phyloP scores from a whole-genome alignment of 2,797 vertebrate species.

The Sebastes variabilis region DNA sequence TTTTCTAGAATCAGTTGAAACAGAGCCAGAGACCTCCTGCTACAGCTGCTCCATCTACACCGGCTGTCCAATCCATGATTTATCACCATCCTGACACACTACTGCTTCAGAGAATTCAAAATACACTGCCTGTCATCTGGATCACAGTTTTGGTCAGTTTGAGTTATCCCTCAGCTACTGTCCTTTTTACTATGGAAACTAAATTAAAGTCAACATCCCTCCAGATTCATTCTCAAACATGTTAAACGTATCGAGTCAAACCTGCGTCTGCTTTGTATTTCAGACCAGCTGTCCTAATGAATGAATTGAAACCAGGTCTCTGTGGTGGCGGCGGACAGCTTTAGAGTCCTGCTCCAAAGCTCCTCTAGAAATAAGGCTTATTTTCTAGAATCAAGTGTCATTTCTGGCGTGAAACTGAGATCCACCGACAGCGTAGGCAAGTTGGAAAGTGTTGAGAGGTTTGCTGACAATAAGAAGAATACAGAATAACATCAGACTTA shows the following conservation, averaged over 20 bases:
- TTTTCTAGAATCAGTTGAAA: not conserved
- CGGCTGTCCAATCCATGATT: not conserved
- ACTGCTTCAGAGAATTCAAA: constrained; percentile 13
- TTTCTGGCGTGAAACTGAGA: no score
- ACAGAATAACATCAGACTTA: no score
- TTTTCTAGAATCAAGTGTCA: no score
- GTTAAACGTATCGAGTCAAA: not conserved
- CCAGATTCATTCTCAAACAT: not conserved
- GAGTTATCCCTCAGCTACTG: not conserved
- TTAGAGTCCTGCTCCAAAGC: no score
- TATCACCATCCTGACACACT: not conserved
- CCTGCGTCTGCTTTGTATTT: no score
- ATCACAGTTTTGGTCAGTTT: constrained; percentile 11
- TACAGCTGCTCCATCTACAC: not conserved
- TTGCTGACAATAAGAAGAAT: no score
- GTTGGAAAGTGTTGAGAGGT: no score
- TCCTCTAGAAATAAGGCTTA: no score
- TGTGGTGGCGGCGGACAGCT: no score
- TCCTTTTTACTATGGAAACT: not conserved
- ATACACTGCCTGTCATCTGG: constrained; percentile 16
- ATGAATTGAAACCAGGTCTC: no score
- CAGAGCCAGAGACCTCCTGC: not conserved
- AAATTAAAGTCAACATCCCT: not conserved
- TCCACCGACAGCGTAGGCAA: no score
- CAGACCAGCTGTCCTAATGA: no score